Evolutionary conservation across 2,888 invertebrate species (phyloP).

Genomic region (Papilio gigon): DNA sequence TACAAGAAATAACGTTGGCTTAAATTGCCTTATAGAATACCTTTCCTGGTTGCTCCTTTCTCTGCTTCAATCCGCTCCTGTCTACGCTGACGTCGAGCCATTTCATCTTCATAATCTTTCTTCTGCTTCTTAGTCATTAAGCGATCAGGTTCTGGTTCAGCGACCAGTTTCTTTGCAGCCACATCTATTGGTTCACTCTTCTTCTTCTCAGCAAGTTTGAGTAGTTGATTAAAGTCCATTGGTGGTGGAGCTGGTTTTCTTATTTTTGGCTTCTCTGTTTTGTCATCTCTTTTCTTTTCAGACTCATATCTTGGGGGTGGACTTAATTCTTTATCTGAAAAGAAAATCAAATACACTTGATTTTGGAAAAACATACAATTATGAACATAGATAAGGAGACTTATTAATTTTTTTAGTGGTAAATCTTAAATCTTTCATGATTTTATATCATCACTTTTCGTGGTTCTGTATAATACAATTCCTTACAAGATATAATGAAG

Average conservation of each 20-base stretch:
- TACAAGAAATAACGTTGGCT: no score
- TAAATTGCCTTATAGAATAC: constrained; percentile 47
- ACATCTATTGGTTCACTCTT: constrained; percentile 88
- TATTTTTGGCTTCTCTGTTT: constrained; percentile 81
- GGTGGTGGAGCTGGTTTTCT: constrained; percentile 86
- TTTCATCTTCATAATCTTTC: constrained; percentile 87
- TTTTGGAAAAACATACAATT: no score
- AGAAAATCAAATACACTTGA: background rate
- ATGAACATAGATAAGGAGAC: no score
- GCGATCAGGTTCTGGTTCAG: constrained; percentile 85
- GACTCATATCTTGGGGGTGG: constrained; percentile 69
- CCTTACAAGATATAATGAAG: background rate
- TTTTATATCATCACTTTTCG: no score
- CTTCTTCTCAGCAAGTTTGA: constrained; percentile 92
- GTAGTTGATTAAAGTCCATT: constrained; percentile 89
- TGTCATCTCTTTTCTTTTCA: constrained; percentile 71
- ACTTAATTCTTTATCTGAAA: constrained; percentile 60
- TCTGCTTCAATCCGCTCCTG: constrained; percentile 71
- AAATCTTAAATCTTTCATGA: no score
- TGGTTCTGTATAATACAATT: no score
- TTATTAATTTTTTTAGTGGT: no score
- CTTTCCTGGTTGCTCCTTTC: constrained; percentile 57
- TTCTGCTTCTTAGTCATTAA: constrained; percentile 92
- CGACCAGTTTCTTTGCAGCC: constrained; percentile 56
- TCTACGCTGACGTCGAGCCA: constrained; percentile 82